phyloP scores from a whole-genome alignment of 2,888 invertebrate species.

The Drosophila pseudotakahashii region DNA sequence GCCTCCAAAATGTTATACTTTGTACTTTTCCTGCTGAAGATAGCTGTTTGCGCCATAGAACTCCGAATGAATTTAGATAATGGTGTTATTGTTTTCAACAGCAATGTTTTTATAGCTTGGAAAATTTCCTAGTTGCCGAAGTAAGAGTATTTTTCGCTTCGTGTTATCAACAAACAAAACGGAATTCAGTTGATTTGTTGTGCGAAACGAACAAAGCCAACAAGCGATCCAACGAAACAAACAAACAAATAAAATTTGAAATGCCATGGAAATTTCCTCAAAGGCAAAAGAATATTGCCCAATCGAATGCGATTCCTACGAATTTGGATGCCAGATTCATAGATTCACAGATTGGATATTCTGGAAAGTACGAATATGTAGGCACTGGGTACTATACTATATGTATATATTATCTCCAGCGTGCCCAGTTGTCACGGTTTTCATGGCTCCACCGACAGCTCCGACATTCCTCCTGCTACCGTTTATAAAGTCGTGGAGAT shows the following conservation, averaged over 20 bases:
- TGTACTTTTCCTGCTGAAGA: background rate
- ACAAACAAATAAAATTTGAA: slow-evolving; percentile 58
- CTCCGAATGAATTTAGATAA: background rate
- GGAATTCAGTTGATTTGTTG: slow-evolving; percentile 27
- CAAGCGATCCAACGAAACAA: slow-evolving; percentile 51
- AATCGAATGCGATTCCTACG: slow-evolving; percentile 15
- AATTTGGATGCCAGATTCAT: slow-evolving; percentile 7
- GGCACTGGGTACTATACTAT: background rate
- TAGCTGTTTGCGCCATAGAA: background rate
- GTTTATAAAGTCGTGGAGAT: slow-evolving; percentile 31
- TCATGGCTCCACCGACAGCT: slow-evolving; percentile 24
- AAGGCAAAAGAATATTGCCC: slow-evolving; percentile 41
- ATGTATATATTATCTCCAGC: slow-evolving; percentile 16
- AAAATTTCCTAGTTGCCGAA: background rate
- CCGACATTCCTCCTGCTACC: slow-evolving; percentile 45
- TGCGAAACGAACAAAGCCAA: slow-evolving; percentile 39
- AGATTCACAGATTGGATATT: slow-evolving; percentile 28
- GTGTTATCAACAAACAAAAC: slow-evolving; percentile 26
- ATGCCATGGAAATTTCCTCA: slow-evolving; percentile 74
- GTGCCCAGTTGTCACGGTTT: slow-evolving; percentile 43
- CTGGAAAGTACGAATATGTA: slow-evolving; percentile 15
- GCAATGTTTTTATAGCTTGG: background rate
- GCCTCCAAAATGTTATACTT: background rate
- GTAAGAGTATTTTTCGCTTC: slow-evolving; percentile 34
- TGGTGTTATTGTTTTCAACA: background rate